phyloP scores from a whole-genome alignment of 2,113 vertebrate species.

The Callocephalon fimbriatum region DNA sequence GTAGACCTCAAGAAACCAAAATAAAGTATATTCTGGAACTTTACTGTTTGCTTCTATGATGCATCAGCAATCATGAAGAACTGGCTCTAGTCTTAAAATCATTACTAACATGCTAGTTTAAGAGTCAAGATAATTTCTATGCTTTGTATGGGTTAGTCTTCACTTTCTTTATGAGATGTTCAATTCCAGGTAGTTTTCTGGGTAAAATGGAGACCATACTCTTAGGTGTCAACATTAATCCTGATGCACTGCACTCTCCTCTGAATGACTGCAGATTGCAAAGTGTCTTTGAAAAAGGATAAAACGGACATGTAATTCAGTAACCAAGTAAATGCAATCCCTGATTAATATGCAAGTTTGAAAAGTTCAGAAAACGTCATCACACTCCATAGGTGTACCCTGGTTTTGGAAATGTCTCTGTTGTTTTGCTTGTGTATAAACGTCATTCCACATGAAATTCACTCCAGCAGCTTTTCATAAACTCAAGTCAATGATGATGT shows the following conservation, averaged over 20 bases:
- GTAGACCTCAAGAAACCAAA: not conserved
- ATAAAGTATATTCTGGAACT: not conserved
- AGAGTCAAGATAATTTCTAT: not conserved
- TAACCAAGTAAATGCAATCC: conserved; percentile 73
- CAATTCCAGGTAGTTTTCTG: conserved; percentile 1
- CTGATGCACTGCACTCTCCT: not conserved
- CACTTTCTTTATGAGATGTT: not conserved
- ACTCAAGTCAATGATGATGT: conserved; percentile 92
- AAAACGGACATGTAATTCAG: conserved; percentile 73
- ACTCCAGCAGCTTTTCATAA: conserved; percentile 79
- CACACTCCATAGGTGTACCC: conserved; percentile 26
- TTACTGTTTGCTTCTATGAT: not conserved
- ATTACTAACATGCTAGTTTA: not conserved
- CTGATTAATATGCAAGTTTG: conserved; percentile 77
- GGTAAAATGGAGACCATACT: conserved; percentile 10
- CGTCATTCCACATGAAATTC: conserved; percentile 1
- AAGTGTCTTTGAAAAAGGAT: conserved; percentile 55
- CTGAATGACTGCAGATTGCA: conserved; percentile 42
- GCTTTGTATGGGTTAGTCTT: not conserved
- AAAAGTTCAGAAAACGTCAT: conserved; percentile 71
- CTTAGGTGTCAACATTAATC: conserved; percentile 42
- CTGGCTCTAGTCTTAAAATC: not conserved
- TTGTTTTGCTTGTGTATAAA: conserved; percentile 37
- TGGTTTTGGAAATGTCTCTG: conserved; percentile 5
- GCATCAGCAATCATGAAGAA: conserved; percentile 3